Evolutionary conservation across 2,888 invertebrate genomes (phyloP).

Genomic region (Saturnia japonica): DNA sequence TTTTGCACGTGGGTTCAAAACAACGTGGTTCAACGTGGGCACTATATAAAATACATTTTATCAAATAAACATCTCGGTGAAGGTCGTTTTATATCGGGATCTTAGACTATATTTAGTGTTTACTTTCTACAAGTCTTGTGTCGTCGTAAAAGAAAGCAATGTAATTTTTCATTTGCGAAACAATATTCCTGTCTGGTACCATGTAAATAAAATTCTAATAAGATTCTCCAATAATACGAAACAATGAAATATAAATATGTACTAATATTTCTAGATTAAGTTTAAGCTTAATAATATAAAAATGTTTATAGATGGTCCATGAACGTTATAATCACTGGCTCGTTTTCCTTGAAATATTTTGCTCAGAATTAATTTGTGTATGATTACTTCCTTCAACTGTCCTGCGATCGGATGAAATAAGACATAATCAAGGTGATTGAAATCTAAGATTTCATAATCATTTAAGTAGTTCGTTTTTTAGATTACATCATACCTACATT

Average conservation of each 20-base stretch:
- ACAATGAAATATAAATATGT: background rate
- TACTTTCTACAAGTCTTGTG: too few relatives aligned
- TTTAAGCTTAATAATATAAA: background rate
- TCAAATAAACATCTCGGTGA: too few relatives aligned
- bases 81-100: too few relatives aligned
- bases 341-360: slow-evolving; percentile 4
- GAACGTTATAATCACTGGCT: background rate
- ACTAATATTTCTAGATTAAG: too few relatives aligned
- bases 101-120: too few relatives aligned
- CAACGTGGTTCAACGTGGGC: too few relatives aligned
- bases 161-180: background rate
- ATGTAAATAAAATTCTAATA: background rate
- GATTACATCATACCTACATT: background rate
- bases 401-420: background rate
- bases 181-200: background rate
- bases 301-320: background rate
- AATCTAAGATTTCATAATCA: background rate
- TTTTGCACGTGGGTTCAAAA: too few relatives aligned
- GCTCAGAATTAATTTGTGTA: background rate
- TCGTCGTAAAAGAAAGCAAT: background rate
- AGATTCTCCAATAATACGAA: background rate
- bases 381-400: background rate
- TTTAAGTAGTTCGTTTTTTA: background rate
- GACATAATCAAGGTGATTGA: background rate
- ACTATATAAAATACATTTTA: too few relatives aligned